These are phyloP conservation scores for Sweltsa coloradensis DNA, from an alignment of 1,140 invertebrate species.

Conservation along the genomic window DNA sequence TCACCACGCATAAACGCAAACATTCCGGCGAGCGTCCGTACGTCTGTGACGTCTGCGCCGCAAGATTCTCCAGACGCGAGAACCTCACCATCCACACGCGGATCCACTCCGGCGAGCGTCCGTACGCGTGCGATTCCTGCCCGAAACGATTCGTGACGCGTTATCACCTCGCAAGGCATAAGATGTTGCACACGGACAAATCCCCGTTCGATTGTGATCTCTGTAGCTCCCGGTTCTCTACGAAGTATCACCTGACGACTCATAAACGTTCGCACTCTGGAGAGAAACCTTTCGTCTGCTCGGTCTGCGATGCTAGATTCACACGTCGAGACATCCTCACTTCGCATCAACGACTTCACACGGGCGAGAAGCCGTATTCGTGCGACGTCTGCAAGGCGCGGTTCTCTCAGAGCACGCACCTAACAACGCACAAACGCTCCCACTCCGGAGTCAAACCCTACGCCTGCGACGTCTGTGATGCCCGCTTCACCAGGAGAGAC, in stretches of 20 bases:
- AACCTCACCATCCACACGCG: constrained; percentile 18
- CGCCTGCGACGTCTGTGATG: constrained; percentile 54
- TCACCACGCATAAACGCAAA: constrained; percentile 1
- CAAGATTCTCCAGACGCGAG: constrained; percentile 3
- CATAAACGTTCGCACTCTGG: neutral
- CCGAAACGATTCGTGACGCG: too few species aligned
- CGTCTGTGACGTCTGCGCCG: constrained; percentile 12
- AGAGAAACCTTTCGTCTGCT: neutral
- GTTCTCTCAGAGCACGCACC: constrained; percentile 46
- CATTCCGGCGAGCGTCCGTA: constrained; percentile 1
- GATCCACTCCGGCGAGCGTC: constrained; percentile 51
- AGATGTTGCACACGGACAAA: neutral
- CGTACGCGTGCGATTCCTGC: constrained; percentile 54
- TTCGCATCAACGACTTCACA: too few species aligned
- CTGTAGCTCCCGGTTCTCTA: neutral
- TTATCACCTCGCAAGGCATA: neutral
- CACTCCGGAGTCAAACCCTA: constrained; percentile 34
- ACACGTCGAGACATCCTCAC: too few species aligned
- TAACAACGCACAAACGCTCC: constrained; percentile 33
- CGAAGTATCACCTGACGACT: neutral
- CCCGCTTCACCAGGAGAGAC: neutral
- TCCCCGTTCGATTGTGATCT: neutral
- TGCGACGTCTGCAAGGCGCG: too few species aligned
- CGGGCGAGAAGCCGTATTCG: too few species aligned
- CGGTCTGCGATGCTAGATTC: neutral